Evolutionary conservation across 2,888 invertebrate species (phyloP).

Genomic region (Epicampocera succincta): DNA sequence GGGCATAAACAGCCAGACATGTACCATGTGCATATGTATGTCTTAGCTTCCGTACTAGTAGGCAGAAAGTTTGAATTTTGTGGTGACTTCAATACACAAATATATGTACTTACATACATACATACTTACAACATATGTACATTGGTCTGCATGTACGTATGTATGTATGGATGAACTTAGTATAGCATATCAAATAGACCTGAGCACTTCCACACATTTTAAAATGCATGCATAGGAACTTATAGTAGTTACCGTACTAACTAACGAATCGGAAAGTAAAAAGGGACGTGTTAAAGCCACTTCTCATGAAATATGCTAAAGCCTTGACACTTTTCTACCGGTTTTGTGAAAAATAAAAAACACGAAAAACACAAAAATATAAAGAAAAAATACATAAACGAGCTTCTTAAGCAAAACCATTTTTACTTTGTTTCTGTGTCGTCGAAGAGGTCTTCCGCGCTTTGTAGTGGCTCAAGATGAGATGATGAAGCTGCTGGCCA

Average conservation of each 20-base stretch:
- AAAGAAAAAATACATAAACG: conserved; percentile 12
- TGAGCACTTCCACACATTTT: background rate
- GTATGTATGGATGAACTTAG: background rate
- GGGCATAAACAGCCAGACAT: conserved; percentile 18
- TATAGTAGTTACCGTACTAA: conserved; percentile 39
- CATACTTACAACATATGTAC: no score
- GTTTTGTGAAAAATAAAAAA: conserved; percentile 43
- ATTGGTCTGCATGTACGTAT: background rate
- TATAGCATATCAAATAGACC: background rate
- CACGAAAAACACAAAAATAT: background rate
- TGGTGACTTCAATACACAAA: background rate
- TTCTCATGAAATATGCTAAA: conserved; percentile 80
- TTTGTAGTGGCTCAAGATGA: conserved; percentile 40
- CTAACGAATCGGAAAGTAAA: conserved; percentile 70
- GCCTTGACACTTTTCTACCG: conserved; percentile 79
- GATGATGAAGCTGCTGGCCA: conserved; percentile 38
- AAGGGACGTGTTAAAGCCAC: conserved; percentile 73
- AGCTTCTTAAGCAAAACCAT: conserved; percentile 57
- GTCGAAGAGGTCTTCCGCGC: conserved; percentile 24
- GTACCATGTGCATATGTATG: background rate
- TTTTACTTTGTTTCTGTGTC: conserved; percentile 41
- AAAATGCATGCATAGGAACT: background rate
- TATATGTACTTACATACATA: no score
- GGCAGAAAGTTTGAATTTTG: conserved; percentile 1
- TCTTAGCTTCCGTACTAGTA: conserved; percentile 14